These are phyloP conservation scores for Gila robusta DNA, from an alignment of 2,797 vertebrate species.

Conservation along the genomic window DNA sequence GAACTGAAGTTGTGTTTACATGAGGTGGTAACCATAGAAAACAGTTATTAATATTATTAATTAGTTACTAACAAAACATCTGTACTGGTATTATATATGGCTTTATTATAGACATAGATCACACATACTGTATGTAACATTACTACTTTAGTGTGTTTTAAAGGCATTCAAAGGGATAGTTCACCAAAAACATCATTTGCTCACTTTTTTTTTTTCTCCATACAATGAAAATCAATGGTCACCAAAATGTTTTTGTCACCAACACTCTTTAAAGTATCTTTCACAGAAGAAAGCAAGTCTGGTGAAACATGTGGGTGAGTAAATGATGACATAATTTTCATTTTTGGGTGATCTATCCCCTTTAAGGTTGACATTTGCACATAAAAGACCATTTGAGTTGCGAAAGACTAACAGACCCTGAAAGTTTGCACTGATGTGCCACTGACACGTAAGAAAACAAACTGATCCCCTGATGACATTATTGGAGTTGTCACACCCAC, in stretches of 20 bases:
- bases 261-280: background rate
- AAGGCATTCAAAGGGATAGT: background rate
- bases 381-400: background rate
- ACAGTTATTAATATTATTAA: no score
- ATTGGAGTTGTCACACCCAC: slow-evolving; percentile 62
- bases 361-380: background rate
- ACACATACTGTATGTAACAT: background rate
- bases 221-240: background rate
- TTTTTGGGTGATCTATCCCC: background rate
- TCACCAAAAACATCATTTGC: background rate
- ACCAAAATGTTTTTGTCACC: background rate
- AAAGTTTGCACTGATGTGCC: background rate
- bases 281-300: background rate
- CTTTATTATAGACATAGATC: background rate
- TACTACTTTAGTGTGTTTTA: background rate
- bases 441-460: background rate
- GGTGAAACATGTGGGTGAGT: background rate
- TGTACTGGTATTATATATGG: background rate
- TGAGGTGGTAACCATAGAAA: background rate
- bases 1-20: no score
- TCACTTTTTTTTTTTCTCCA: background rate
- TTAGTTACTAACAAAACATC: background rate
- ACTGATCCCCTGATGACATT: slow-evolving; percentile 41
- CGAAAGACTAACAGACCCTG: background rate
- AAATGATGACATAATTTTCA: background rate